Percentiles rank a stretch among this genome's conserved stretches.
Conservation (phyloP, 2,797 vertebrate genomes). For the Malurus leucopterus region DNA sequence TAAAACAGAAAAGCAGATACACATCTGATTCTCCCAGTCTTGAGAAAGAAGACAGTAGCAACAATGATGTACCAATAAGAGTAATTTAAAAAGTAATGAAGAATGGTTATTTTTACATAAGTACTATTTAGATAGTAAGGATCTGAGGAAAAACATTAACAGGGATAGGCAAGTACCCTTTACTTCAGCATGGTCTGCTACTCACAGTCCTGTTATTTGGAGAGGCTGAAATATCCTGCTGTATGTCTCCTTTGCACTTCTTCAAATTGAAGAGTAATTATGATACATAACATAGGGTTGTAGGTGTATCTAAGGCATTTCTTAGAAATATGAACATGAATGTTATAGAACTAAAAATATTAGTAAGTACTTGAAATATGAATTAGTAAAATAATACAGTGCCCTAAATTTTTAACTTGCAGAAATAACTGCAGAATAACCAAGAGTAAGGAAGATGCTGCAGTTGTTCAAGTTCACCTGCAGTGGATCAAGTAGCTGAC, state of each 20-base stretch:
- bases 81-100: neutral
- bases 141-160: neutral
- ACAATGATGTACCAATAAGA: neutral
- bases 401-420: neutral
- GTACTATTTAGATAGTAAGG: neutral
- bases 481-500: neutral
- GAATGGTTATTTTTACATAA: neutral
- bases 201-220: fast-evolving
- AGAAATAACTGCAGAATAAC: neutral
- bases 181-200: neutral
- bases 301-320: neutral
- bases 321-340: neutral
- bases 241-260: neutral
- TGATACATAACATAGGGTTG: neutral
- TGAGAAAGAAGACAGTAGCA: neutral
- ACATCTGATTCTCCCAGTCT: neutral
- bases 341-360: neutral
- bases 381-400: neutral
- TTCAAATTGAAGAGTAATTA: neutral
- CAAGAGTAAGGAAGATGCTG: neutral
- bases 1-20: neutral
- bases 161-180: neutral
- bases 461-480: neutral
- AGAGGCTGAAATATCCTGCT: neutral
- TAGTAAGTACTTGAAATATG: neutral